phyloP scores from a whole-genome alignment of 2,888 invertebrate species.

The Oithona nana region DNA sequence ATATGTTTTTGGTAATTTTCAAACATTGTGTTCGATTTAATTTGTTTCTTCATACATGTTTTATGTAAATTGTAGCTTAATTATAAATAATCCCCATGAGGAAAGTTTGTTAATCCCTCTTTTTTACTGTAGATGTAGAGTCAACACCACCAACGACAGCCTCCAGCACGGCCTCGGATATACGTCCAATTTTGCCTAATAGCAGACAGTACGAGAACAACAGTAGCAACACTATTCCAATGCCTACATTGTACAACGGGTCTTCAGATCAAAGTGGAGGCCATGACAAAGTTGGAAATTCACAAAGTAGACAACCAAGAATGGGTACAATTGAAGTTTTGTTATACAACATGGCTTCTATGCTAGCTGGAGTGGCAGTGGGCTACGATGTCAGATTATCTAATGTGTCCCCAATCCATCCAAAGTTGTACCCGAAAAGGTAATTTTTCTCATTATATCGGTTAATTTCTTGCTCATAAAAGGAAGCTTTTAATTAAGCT shows the following conservation, averaged over 20 bases:
- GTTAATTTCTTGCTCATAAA: background rate
- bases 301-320: slow-evolving; percentile 18
- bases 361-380: slow-evolving; percentile 72
- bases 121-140: background rate
- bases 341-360: slow-evolving; percentile 74
- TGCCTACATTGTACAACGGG: slow-evolving; percentile 53
- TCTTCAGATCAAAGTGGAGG: slow-evolving; percentile 22
- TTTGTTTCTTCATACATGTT: too few species aligned
- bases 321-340: slow-evolving; percentile 34
- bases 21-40: too few species aligned
- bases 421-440: slow-evolving; percentile 51
- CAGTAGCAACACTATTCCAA: slow-evolving; percentile 42
- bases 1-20: too few species aligned
- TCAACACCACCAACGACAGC: background rate
- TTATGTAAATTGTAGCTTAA: too few species aligned
- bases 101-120: too few species aligned
- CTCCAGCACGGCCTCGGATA: background rate
- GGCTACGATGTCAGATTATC: slow-evolving; percentile 81
- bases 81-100: too few species aligned
- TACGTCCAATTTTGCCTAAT: background rate
- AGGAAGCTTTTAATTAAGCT: background rate
- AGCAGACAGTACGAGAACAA: background rate
- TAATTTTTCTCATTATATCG: slow-evolving; percentile 23
- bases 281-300: slow-evolving; percentile 14
- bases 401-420: slow-evolving; percentile 63